Evolutionary conservation across 2,888 invertebrate genomes (phyloP).

Genomic region (Mythimna lalbum): DNA sequence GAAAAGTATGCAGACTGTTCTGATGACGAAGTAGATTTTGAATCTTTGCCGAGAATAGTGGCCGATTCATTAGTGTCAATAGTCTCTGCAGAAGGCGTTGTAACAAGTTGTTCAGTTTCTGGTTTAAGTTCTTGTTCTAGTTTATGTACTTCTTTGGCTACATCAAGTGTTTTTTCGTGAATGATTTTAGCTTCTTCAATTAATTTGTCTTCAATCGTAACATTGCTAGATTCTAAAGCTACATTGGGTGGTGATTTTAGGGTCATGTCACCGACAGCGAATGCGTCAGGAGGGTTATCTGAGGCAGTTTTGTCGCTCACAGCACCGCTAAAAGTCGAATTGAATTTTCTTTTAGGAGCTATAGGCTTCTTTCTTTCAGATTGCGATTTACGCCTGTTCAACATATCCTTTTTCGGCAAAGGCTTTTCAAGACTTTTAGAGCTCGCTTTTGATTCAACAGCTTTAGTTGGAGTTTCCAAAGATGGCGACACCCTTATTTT

Average conservation of each 20-base stretch:
- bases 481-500: conserved; percentile 81
- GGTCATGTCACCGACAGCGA: conserved; percentile 26
- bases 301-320: conserved; percentile 19
- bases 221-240: conserved; percentile 36
- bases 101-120: conserved; percentile 26
- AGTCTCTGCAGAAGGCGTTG: conserved; percentile 18
- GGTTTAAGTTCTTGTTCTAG: conserved; percentile 32
- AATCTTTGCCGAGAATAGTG: conserved; percentile 46
- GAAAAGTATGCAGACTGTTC: conserved; percentile 78
- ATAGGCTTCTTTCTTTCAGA: conserved; percentile 69
- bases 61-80: conserved; percentile 25
- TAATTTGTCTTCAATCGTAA: conserved; percentile 39
- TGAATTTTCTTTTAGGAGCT: conserved; percentile 70
- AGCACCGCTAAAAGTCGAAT: conserved; percentile 66
- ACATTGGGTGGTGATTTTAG: conserved; percentile 20
- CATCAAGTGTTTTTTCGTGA: conserved; percentile 25
- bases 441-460: conserved; percentile 34
- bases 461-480: conserved; percentile 62
- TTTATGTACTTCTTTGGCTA: conserved; percentile 31
- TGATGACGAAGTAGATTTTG: conserved; percentile 73
- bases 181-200: conserved; percentile 13
- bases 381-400: conserved; percentile 76
- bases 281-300: conserved; percentile 31
- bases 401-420: conserved; percentile 58
- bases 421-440: conserved; percentile 49